Base-by-base conservation (phyloP, 2,888 invertebrate species). In the Tetrapedia diversipes region DNA sequence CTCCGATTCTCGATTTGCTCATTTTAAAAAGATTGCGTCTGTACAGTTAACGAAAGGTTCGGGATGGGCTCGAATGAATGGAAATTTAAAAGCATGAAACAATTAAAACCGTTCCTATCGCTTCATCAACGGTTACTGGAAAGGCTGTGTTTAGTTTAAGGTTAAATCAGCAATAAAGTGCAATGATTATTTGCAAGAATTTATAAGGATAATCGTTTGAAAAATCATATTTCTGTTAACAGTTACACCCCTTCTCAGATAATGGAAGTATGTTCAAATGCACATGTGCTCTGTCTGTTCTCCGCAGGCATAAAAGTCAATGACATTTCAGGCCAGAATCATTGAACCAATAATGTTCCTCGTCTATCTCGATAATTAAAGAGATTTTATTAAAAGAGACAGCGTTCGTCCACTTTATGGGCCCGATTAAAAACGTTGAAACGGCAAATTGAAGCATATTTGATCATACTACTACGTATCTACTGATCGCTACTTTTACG, bases 311-410 rank as follows among this genome's bases (percentile, higher is more conserved):
- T 22, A 24, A 27, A 32, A 43, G 64, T 56, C 61, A 56, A 57
- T 56, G 61, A 63, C 61, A 61, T 66, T 70, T 37, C 14, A 43
- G 56, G 19, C 24, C 51, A 45, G 61, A 63, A 45, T 19, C 66
- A 63, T 45, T 60, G 45, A 10, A 32, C 37, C 43, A 32, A 56
- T 59, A 22, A 19, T 43, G 37, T 53, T 65, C 41, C 32, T 41
- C 49, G 27, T 57, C 8, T 64, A 61, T 37, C 49, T 56, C 29
- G 19, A 32, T 37, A 43, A 68, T 27, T 59, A 61, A 61, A 53
- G 49, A 19, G 53, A 43, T 43, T 53, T 49, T 59, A 49, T 65
- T 59, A 22, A 56, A 41, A 45, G 45, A 11, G 10, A 22, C 37
- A 29, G 19, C 37, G 19, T 37, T 53, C 22, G 37, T 22, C 19